Conservation (phyloP, 1,140 invertebrate species). For the Papilio aristodemus region DNA sequence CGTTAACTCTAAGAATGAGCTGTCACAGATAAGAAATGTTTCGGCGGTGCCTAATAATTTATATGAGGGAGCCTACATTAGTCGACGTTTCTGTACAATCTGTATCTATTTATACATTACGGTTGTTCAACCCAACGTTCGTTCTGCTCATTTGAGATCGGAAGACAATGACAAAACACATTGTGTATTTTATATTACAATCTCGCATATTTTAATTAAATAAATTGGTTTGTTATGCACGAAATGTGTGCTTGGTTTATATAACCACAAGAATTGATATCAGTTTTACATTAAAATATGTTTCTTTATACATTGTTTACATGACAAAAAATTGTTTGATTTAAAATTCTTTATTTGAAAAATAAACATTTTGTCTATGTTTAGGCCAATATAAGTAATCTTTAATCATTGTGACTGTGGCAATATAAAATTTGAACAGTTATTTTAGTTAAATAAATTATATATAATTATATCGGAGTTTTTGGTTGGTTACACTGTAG, state of each 20-base stretch:
- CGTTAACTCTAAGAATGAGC: constrained; percentile 25
- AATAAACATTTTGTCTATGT: background rate
- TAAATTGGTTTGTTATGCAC: background rate
- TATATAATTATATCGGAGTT: constrained; percentile 58
- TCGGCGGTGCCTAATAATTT: constrained; percentile 39
- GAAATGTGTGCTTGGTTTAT: constrained; percentile 7
- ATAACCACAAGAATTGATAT: background rate
- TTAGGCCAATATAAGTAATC: background rate
- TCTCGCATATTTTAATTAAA: background rate
- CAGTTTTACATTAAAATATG: no score
- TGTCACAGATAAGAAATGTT: constrained; percentile 33
- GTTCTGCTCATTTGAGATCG: constrained; percentile 21
- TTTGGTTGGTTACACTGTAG: constrained; percentile 64
- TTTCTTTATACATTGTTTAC: no score
- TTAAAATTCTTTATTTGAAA: background rate
- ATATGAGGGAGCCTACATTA: constrained; percentile 48
- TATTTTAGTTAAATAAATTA: constrained; percentile 25
- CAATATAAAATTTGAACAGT: background rate
- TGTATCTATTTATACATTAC: constrained; percentile 61
- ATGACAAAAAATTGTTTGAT: background rate
- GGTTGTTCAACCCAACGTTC: constrained; percentile 65
- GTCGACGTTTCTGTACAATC: constrained; percentile 47
- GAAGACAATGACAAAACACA: constrained; percentile 23
- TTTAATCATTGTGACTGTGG: background rate
- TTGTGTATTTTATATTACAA: background rate